Base-by-base conservation (phyloP, 2,797 vertebrate species). In the Cuculus canorus region DNA sequence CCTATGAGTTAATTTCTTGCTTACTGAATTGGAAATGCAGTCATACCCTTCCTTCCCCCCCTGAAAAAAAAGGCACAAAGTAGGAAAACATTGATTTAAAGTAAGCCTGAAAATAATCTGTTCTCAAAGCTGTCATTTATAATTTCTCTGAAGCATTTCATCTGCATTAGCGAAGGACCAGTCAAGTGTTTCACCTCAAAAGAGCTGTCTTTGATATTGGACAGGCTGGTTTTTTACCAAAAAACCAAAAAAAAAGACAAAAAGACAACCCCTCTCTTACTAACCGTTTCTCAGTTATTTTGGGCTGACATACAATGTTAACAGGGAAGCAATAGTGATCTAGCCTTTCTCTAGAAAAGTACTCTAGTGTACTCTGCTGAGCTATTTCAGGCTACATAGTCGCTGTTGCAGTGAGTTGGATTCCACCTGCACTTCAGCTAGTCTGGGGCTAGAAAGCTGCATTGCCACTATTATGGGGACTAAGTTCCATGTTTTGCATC, bases 111-210 rank as follows among this genome's bases (percentile, higher is more conserved):
- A 81, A 53, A 3, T 6, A 71, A 80, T 75, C 65, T 59, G 10
- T 65, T 88, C 72, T 95, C 61, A 47, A 83, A 81, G 37, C 27
- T 76, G 28, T 54, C 17, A 32, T 56, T 82, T 85, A 48, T 53
- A 39, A 88, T 86, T 91, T 81, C 65, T 75, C 54, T 61, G 82
- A 47, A 78, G 33, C 30, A 21, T 89, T 95, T 94, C 5, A 48
- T 45, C 56, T 85, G 64, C 33, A 37, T 81, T 78, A 90, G 53
- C 69, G 76, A n/a, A 75, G 37, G 35, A 15, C 32, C 13, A 60
- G 0, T 57, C 9, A n/a, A 82, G 25, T 2, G 1, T 10, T 50
- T 13, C 37, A 64, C 32, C 33, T 68, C 30, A 14, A 73, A 60
- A 71, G 30, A 82, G 5, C 23, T 82, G 45, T 3, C 47, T 81